Evolutionary conservation across 2,113 vertebrate genomes (phyloP), one percentile per base, ranked within the genome.

Genomic region (Gallinago undulata): DNA sequence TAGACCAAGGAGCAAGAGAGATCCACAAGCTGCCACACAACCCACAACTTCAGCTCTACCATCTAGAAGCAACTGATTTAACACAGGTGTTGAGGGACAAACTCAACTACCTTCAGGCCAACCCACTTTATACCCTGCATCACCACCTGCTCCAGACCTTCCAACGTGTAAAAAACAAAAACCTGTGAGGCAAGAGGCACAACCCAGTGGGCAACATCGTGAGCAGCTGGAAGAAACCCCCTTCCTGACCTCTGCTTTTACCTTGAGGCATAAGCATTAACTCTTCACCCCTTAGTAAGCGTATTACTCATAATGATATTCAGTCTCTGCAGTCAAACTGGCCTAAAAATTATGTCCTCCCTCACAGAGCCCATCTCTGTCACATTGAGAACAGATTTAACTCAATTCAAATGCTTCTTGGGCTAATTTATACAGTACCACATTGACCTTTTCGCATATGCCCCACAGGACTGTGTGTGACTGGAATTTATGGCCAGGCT

Each of bases 381-480:
- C 95, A 87, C 85, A 81, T 2, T 79, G 68, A 90, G 70, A 90
- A 84, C 63, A 94, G 81, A 94, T 79, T 94, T 91, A 88, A 75
- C 43, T 94, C 90, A 84, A 73, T 82, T 94, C 43, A 87, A 72
- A 50, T 67, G 51, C 80, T 85, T 72, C 93, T 92, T 77, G 66
- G 81, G 69, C 75, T 97, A 97, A 96, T 95, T 97, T 96, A 98
- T 70, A 95, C 84, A 87, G 89, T 70, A 82, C 78, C 85, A 90
- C 91, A 66, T 57, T 96, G 97, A 97, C 97, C 98, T 98, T 98
- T 97, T 53, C 94, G 79, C 63, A 24, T 64, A 48, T 53, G 55
- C 73, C 95, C 93, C 92, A 51, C 3, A 43, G 92, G 96, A 84
- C 19, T 0, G 1, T 2, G n/a, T 73, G 28, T 67, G 93, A 96